These are phyloP conservation scores for Ectropis grisescens DNA, from an alignment of 1,140 invertebrate genomes.

Conservation along the genomic window DNA sequence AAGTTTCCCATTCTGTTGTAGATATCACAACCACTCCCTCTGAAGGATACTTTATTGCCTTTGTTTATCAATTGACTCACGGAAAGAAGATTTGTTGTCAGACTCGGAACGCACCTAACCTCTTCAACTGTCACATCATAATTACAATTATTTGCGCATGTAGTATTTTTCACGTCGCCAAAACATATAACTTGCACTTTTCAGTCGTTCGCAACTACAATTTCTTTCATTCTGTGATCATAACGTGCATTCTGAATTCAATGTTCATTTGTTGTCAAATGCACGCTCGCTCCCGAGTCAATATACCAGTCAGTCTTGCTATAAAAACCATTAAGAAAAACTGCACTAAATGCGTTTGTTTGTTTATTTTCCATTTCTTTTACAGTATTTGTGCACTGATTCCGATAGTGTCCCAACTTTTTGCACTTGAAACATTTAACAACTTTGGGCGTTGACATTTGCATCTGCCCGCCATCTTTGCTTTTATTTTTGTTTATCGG, in stretches of 20 bases:
- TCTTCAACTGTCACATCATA: background rate
- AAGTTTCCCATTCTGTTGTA: background rate
- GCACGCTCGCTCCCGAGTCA: background rate
- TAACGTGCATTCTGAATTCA: slow-evolving; percentile 7
- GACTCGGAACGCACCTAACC: background rate
- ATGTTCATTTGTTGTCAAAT: slow-evolving; percentile 14
- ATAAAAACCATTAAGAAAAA: background rate
- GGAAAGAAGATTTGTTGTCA: background rate
- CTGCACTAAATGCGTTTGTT: background rate
- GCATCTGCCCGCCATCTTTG: background rate
- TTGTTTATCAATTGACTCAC: background rate
- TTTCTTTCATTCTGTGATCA: slow-evolving; percentile 15
- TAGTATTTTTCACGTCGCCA: slow-evolving; percentile 19
- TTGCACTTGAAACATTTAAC: background rate
- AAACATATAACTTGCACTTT: slow-evolving; percentile 22
- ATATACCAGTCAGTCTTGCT: background rate
- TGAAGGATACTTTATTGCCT: background rate
- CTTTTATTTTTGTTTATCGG: background rate
- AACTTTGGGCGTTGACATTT: background rate
- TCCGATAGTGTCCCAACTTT: background rate
- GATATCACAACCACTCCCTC: background rate
- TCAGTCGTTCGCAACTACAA: slow-evolving; percentile 24
- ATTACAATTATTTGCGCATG: background rate
- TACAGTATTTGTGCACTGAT: background rate
- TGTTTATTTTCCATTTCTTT: background rate